Evolutionary conservation across 92 coral and sea anemone genomes (phyloP).

Genomic region (Nematostella vectensis): DNA sequence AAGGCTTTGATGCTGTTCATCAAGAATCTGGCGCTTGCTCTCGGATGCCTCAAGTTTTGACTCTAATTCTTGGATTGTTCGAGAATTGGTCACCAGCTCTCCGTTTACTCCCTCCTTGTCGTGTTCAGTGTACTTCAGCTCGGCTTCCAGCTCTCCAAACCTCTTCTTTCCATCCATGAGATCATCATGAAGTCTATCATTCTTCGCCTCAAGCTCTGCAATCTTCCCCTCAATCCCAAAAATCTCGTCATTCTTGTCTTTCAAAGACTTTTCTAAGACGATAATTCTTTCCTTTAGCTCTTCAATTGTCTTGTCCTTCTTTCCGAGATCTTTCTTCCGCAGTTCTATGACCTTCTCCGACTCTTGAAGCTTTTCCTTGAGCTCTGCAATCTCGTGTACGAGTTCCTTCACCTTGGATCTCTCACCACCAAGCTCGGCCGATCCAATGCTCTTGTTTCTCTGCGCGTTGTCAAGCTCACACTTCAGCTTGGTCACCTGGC

Average conservation of each 20-base stretch:
- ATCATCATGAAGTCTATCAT: conserved; percentile 38
- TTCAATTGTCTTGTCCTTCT: conserved; percentile 50
- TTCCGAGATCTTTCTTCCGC: conserved; percentile 46
- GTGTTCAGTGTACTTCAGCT: conserved; percentile 40
- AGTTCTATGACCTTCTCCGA: conserved; percentile 48
- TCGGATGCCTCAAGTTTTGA: conserved; percentile 48
- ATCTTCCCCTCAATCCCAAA: conserved; percentile 21
- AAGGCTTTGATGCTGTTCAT: conserved; percentile 34
- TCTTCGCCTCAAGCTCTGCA: conserved; percentile 35
- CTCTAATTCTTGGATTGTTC: conserved; percentile 48
- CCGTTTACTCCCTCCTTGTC: conserved; percentile 46
- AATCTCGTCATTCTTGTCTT: conserved; percentile 37
- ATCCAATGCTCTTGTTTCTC: conserved; percentile 44
- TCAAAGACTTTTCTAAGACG: conserved; percentile 27
- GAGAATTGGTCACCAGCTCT: conserved; percentile 33
- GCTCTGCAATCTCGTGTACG: conserved; percentile 34
- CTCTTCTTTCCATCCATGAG: conserved; percentile 27
- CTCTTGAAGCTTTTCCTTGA: conserved; percentile 38
- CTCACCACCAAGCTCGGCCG: conserved; percentile 69
- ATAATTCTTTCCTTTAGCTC: conserved; percentile 44
- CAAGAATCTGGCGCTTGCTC: conserved; percentile 37
- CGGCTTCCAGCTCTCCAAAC: conserved; percentile 58
- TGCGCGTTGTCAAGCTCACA: conserved; percentile 41
- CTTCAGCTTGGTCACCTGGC: conserved; percentile 45
- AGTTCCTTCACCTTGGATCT: conserved; percentile 35